Conservation (phyloP, 2,113 vertebrate species). For the Sciurus niger region DNA sequence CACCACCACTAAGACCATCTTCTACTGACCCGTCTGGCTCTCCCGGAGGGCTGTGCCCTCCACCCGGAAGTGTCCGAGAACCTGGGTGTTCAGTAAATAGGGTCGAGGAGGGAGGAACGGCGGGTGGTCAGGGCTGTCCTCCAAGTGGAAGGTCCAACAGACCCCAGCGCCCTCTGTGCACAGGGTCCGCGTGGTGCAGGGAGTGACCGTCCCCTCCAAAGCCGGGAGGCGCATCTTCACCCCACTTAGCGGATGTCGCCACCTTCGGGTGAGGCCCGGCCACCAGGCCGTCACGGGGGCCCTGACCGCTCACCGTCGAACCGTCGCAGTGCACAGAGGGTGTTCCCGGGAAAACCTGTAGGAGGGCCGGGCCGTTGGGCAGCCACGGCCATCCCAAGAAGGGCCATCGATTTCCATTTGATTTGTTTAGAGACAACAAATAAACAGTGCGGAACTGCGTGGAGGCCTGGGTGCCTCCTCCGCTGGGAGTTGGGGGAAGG, state of each 20-base stretch:
- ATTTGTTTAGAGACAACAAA: conserved; percentile 79
- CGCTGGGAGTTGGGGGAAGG: conserved; percentile 53
- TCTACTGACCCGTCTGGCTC: neutral
- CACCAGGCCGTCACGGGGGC: conserved; percentile 32
- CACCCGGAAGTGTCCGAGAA: neutral
- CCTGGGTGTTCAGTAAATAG: neutral
- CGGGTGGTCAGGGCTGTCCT: neutral
- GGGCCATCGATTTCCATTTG: conserved; percentile 64
- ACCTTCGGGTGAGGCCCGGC: neutral
- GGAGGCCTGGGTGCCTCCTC: conserved; percentile 14
- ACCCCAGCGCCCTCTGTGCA: neutral
- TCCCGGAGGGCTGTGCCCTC: too few species aligned
- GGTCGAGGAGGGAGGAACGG: neutral
- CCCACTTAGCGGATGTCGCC: neutral
- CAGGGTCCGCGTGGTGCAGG: accelerated
- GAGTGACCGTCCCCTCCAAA: neutral
- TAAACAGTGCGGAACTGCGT: neutral
- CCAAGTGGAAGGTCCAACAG: neutral
- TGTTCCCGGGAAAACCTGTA: conserved; percentile 30
- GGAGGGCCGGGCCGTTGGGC: conserved; percentile 74
- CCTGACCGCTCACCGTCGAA: neutral
- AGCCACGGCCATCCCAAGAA: neutral
- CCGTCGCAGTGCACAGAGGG: neutral
- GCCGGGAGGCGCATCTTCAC: accelerated
- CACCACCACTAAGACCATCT: too few species aligned